Evolutionary conservation across 2,888 invertebrate species (phyloP).

Genomic region (Heliconius ismenius): DNA sequence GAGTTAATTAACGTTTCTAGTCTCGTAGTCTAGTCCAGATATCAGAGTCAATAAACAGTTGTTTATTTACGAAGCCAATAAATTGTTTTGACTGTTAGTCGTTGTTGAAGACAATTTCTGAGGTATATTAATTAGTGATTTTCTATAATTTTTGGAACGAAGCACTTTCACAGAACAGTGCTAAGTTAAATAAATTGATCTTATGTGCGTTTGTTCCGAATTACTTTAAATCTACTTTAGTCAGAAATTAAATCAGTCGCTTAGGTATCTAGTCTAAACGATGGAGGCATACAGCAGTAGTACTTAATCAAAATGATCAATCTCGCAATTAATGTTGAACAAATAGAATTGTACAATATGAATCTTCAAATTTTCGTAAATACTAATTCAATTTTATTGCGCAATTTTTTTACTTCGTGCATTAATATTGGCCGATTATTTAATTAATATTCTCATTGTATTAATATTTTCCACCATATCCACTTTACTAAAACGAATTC

Average conservation of each 20-base stretch:
- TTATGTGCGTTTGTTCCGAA: conserved; percentile 24
- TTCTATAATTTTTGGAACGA: neutral
- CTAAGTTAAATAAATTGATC: conserved; percentile 13
- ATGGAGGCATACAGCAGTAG: neutral
- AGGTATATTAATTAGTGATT: neutral
- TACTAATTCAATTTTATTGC: neutral
- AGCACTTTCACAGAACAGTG: conserved; percentile 11
- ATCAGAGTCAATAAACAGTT: neutral
- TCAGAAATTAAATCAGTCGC: conserved; percentile 22
- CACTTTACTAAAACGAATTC: neutral
- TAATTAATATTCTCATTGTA: neutral
- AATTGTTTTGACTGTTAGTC: neutral
- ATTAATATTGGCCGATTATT: neutral
- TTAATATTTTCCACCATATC: neutral
- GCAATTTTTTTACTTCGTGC: neutral
- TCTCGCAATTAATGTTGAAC: neutral
- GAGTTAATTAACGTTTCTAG: neutral
- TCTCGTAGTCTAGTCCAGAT: neutral
- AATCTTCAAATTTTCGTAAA: neutral
- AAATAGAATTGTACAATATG: conserved; percentile 1
- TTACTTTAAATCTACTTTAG: conserved; percentile 11
- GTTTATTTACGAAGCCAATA: neutral
- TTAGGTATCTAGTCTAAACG: conserved; percentile 4
- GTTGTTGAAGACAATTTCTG: neutral
- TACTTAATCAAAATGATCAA: no score